These are phyloP conservation scores for Thermophis baileyi DNA, from an alignment of 2,113 vertebrate genomes.

Conservation along the genomic window DNA sequence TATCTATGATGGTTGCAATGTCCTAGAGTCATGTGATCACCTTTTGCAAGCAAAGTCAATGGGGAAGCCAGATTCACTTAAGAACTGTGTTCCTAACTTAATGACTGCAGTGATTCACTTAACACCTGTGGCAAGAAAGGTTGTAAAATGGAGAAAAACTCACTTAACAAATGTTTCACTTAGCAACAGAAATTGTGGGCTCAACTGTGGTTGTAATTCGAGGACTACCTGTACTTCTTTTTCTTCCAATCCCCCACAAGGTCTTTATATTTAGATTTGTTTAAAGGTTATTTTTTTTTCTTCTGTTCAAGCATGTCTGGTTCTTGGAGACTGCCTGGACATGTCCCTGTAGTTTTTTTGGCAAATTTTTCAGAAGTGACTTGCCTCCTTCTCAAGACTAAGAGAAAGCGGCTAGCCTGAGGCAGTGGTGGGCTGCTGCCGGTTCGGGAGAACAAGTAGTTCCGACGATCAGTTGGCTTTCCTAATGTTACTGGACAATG, in stretches of 20 bases:
- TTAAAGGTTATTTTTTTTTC: background rate
- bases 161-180: background rate
- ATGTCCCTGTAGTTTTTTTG: background rate
- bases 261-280: background rate
- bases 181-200: too few species aligned
- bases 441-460: too few species aligned
- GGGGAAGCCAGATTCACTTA: background rate
- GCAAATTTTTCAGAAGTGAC: background rate
- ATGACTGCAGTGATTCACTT: background rate
- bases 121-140: background rate
- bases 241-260: background rate
- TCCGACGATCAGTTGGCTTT: too few species aligned
- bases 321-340: background rate
- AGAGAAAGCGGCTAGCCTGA: background rate
- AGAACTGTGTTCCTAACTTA: background rate
- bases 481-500: too few species aligned
- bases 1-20: too few species aligned
- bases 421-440: too few species aligned
- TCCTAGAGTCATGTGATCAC: too few species aligned
- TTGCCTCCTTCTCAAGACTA: background rate
- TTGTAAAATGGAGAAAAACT: background rate
- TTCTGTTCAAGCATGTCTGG: background rate
- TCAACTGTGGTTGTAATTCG: too few species aligned
- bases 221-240: too few species aligned
- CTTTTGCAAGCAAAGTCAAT: background rate